Evolutionary conservation across 2,888 invertebrate species (phyloP).

Genomic region (Lypha dubia): DNA sequence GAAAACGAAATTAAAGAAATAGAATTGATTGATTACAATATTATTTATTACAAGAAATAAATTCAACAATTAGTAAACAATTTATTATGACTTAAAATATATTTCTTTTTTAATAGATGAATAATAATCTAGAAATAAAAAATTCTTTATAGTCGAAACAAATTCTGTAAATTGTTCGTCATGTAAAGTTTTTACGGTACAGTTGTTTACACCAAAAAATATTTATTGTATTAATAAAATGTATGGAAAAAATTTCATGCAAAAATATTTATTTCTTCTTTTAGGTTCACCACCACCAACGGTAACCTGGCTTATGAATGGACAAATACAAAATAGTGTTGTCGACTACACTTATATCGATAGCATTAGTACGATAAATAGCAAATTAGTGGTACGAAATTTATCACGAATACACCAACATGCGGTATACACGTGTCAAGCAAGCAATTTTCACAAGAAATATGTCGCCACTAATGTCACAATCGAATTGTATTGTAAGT

Average conservation of each 20-base stretch:
- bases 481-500: conserved; percentile 91
- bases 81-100: too few species aligned
- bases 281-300: conserved; percentile 89
- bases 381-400: conserved; percentile 86
- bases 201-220: too few species aligned
- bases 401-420: conserved; percentile 89
- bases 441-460: conserved; percentile 86
- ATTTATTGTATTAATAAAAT: conserved; percentile 17
- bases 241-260: neutral
- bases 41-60: too few species aligned
- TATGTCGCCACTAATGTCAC: conserved; percentile 88
- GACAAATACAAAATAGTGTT: conserved; percentile 83
- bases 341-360: conserved; percentile 82
- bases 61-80: too few species aligned
- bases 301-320: conserved; percentile 91
- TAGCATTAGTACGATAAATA: conserved; percentile 84
- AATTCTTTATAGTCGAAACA: too few species aligned
- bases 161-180: too few species aligned
- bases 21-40: neutral
- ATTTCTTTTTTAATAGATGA: too few species aligned
- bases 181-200: too few species aligned
- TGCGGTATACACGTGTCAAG: conserved; percentile 90
- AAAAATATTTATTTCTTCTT: conserved; percentile 16
- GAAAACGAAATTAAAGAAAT: neutral
- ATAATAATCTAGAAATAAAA: too few species aligned